Evolutionary conservation across 2,113 vertebrate species (phyloP).

Genomic region (Phaetusa simplex): DNA sequence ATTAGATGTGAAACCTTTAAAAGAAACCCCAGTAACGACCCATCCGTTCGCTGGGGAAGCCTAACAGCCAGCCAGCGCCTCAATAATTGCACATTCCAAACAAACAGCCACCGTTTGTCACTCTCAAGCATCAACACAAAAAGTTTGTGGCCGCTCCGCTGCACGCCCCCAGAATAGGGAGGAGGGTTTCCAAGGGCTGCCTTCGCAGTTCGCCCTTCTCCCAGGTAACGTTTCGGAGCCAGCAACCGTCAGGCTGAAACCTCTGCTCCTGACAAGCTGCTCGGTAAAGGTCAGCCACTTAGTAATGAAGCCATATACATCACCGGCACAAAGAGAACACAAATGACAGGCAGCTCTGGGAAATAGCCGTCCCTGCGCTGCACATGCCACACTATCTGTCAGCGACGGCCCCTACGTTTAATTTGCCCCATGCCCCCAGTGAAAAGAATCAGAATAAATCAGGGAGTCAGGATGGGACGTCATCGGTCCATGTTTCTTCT

Average conservation of each 20-base stretch:
- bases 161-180: not conserved
- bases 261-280: conserved; percentile 6
- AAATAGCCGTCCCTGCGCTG: accelerated
- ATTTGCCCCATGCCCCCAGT: not conserved
- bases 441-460: not conserved
- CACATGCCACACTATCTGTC: not conserved
- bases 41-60: not conserved
- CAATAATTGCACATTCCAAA: not conserved
- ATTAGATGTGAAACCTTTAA: not conserved
- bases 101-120: not conserved
- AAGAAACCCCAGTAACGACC: not conserved
- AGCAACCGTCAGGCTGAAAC: not conserved
- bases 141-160: not conserved
- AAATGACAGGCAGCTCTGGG: not conserved
- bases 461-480: not conserved
- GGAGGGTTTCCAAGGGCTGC: not conserved
- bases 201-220: not conserved
- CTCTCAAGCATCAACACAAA: not conserved
- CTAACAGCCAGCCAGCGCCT: not conserved
- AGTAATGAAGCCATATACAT: not conserved
- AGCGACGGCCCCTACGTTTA: not conserved
- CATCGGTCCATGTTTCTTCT: not conserved
- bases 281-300: not conserved
- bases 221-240: not conserved
- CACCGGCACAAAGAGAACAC: not conserved